A percentile compares a stretch with the other conserved stretches of the same genome.
Evolutionary conservation across 1,140 invertebrate species (phyloP).

Genomic region (Trachelipus rathkii): DNA sequence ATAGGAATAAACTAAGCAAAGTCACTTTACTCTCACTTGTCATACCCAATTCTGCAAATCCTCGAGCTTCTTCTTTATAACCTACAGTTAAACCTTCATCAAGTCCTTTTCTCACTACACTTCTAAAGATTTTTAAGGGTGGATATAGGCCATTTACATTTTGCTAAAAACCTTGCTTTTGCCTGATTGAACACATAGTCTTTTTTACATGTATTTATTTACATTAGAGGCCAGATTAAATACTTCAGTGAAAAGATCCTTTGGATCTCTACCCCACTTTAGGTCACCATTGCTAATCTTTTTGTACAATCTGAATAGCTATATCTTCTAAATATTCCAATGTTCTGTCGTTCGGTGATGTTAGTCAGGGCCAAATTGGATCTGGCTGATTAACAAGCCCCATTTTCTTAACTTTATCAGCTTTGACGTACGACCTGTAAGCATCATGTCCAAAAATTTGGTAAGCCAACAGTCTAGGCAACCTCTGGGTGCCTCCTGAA

Average conservation of each 20-base stretch:
- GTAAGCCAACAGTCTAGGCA: conserved; percentile 75
- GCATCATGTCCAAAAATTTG: conserved; percentile 80
- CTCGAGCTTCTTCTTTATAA: conserved; percentile 79
- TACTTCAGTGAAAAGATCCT: conserved; percentile 66
- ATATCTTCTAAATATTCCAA: conserved; percentile 84
- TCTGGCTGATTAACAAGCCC: conserved; percentile 87
- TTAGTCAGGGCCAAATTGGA: conserved; percentile 78
- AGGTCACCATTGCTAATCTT: conserved; percentile 71
- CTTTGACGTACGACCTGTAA: conserved; percentile 87
- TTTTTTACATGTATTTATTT: conserved; percentile 73
- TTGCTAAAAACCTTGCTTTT: conserved; percentile 81
- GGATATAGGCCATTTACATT: conserved; percentile 93
- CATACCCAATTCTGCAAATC: conserved; percentile 83
- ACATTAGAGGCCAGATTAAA: conserved; percentile 66
- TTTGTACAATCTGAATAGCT: conserved; percentile 77
- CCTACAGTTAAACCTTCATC: conserved; percentile 77
- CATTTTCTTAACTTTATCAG: conserved; percentile 90
- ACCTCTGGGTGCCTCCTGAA: conserved; percentile 88
- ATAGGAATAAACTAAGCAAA: conserved; percentile 89
- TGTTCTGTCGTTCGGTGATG: conserved; percentile 63
- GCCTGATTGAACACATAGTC: conserved; percentile 89
- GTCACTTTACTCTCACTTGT: conserved; percentile 86
- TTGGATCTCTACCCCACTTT: conserved; percentile 64
- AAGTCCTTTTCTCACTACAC: conserved; percentile 78
- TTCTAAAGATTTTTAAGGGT: conserved; percentile 86